phyloP scores from a whole-genome alignment of 2,888 invertebrate genomes.

The Phortica magna region DNA sequence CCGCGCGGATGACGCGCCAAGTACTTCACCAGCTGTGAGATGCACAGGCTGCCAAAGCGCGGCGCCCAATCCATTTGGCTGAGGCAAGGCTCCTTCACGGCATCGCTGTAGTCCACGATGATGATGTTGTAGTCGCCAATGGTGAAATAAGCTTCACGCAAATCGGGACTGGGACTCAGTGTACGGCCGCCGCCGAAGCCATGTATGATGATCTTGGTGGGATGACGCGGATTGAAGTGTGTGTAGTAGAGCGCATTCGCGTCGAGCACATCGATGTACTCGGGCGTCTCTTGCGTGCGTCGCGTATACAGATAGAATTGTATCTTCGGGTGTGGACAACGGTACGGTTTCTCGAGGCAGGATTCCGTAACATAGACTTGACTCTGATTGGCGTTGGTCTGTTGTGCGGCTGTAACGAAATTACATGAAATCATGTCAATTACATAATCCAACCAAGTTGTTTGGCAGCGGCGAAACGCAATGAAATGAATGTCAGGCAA shows the following conservation, averaged over 20 bases:
- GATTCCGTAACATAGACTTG: conserved; percentile 89
- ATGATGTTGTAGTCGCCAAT: conserved; percentile 90
- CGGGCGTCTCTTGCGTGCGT: conserved; percentile 86
- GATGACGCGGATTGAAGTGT: conserved; percentile 87
- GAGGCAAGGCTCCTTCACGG: conserved; percentile 90
- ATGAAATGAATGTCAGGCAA: not conserved
- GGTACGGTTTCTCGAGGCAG: conserved; percentile 88
- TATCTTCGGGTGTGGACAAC: conserved; percentile 90
- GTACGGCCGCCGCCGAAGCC: conserved; percentile 93
- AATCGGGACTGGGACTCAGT: conserved; percentile 89
- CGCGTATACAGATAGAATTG: conserved; percentile 90
- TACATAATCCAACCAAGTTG: conserved; percentile 56
- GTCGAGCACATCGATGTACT: conserved; percentile 84
- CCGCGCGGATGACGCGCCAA: conserved; percentile 88
- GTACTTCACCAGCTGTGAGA: conserved; percentile 89
- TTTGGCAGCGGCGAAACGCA: conserved; percentile 23
- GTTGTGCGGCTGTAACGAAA: conserved; percentile 63
- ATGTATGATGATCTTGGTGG: conserved; percentile 93
- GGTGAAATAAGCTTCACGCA: conserved; percentile 89
- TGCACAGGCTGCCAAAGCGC: conserved; percentile 84
- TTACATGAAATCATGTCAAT: conserved; percentile 25
- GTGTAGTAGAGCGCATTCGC: conserved; percentile 85
- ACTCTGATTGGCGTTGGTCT: conserved; percentile 76
- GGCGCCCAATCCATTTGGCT: conserved; percentile 86
- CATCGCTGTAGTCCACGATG: conserved; percentile 89